Base-by-base conservation (phyloP, 2,888 invertebrate genomes). In the Octonoba sinensis region DNA sequence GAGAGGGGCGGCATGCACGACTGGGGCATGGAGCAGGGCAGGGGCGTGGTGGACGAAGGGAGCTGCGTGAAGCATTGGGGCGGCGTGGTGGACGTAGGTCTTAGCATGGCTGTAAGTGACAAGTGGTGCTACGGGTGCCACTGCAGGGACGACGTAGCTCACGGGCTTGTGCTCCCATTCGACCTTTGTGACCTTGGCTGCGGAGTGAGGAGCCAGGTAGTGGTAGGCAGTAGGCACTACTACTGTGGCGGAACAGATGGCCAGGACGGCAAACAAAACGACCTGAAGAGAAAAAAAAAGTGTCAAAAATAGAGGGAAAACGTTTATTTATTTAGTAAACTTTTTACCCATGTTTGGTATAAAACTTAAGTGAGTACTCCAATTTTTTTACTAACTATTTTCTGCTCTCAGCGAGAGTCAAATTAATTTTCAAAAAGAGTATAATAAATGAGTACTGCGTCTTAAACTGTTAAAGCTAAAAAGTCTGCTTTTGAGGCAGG, bases 61-160 rank as follows among this genome's bases (percentile, higher is more conserved):
- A 1, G 78, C 72, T 8, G 54, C 49, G 36, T 72, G 64, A 6
- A 49, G 44, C 11, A 71, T 12, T 11, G 54, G 24, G 12, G 79
- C 66, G 1, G 72, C 67, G 3, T 73, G 47, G 59, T 70, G 73
- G 51, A 69, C 47, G 49, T 51, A 11, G 24, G 46, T 22, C 15
- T 47, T 69, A 20, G 74, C 60, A 27, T 81, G 81, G 62, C 64
- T 64, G 65, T 81, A 81, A 56, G 73, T 73, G 57, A 81, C 74
- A 1, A 81, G 22, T 18, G 78, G 78, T 16, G 78, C 78, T 15
- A 71, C 71, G 56, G 73, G 79, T 24, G 79, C 79, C 47, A 81
- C 81, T 49, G 81, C 81, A 24, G 81, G 74, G 51, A 81, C 81
- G 57, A 77, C 77, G 74, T 81, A 81, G 59, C 57, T 69, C 16